Evolutionary conservation across 2,797 vertebrate species (phyloP), one percentile per base, ranked within the genome.

Genomic region (Artibeus lituratus): DNA sequence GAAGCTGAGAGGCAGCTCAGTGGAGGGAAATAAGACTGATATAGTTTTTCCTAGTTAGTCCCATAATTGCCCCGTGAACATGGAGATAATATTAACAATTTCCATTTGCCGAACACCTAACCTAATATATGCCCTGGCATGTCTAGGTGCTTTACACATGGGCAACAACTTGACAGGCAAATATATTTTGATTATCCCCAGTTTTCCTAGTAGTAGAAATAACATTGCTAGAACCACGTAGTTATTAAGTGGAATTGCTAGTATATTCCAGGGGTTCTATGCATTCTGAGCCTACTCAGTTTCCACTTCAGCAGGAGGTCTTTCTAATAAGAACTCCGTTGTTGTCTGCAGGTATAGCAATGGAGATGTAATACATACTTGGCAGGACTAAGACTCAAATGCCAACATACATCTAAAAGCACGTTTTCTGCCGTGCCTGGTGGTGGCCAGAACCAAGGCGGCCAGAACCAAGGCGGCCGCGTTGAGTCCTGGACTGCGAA

Each of bases 211-310:
- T 29, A 51, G 53, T 29, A 85, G 51, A 42, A 19, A 55, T 9
- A 62, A 70, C 3, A 67, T 65, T 51, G 19, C 78, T 65, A 57
- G 73, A 37, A 87, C 37, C 67, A 15, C 21, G 10, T 10, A 15
- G 6, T 93, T 59, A 39, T 39, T 51, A 47, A 47, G 47, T 59
- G 85, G 59, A 93, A 77, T 22, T 62, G 84, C 42, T 93, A 21
- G 37, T 26, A 15, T 78, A 22, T 62, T 57, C 65, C 65, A 59
- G 44, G 53, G 22, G 15, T 19, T 77, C 6, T 35, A 74, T 3
- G 26, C 49, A 32, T 82, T 89, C 21, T 16, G 42, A 62, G 3
- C 22, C 16, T 22, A 9, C n/a, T 72, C 21, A 39, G 19, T 86
- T 49, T 74, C 37, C 2, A 37, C 2, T 44, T 18, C 7, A 39